phyloP scores from a whole-genome alignment of 2,888 invertebrate species.

The Melanchra persicariae region DNA sequence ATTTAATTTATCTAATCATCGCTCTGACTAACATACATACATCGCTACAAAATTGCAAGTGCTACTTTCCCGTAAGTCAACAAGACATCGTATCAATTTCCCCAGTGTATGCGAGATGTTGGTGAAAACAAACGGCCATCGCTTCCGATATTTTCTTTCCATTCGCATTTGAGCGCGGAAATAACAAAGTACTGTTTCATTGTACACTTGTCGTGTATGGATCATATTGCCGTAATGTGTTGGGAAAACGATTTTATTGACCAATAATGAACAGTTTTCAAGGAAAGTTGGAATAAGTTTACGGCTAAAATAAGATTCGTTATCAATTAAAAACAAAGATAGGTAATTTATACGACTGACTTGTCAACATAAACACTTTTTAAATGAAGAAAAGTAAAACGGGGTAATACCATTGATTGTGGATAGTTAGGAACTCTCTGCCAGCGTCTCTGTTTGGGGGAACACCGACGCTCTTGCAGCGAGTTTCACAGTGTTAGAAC shows the following conservation, averaged over 20 bases:
- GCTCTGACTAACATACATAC: not conserved
- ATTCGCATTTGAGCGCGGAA: slow-evolving; percentile 20
- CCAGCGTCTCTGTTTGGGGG: too few species aligned
- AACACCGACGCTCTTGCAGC: too few species aligned
- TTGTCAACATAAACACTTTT: too few species aligned
- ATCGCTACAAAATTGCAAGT: slow-evolving; percentile 7
- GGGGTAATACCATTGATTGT: too few species aligned
- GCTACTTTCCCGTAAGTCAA: slow-evolving; percentile 19
- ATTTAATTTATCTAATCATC: not conserved
- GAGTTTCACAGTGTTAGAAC: too few species aligned
- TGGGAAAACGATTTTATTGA: not conserved
- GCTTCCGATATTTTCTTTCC: slow-evolving; percentile 45
- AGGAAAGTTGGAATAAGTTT: not conserved
- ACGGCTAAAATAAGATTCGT: too few species aligned
- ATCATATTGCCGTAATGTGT: not conserved
- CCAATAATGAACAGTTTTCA: not conserved
- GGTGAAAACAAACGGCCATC: slow-evolving; percentile 37
- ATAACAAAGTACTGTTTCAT: slow-evolving; percentile 16
- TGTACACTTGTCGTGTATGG: slow-evolving; percentile 2
- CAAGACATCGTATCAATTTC: slow-evolving; percentile 32
- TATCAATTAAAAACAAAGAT: too few species aligned
- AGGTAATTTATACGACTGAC: too few species aligned
- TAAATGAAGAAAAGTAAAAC: too few species aligned
- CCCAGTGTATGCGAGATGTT: not conserved
- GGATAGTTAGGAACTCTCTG: too few species aligned